Evolutionary conservation across 2,888 invertebrate genomes (phyloP).

Genomic region (Unio pictorum): DNA sequence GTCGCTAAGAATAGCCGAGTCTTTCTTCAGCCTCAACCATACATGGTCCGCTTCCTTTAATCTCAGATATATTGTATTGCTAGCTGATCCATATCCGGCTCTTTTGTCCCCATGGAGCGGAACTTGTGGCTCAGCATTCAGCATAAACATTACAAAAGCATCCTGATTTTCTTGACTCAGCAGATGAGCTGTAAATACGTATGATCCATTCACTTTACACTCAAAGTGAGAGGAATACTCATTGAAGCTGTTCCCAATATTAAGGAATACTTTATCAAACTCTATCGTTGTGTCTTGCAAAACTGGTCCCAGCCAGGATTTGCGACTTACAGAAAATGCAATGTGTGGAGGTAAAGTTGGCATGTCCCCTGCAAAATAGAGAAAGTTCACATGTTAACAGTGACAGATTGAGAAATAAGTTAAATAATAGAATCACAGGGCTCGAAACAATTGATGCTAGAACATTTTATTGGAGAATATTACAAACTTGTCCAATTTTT

Average conservation of each 20-base stretch:
- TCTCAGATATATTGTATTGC: constrained; percentile 65
- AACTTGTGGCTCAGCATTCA: constrained; percentile 65
- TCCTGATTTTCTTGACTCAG: constrained; percentile 64
- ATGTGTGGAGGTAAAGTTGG: constrained; percentile 49
- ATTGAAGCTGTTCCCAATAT: constrained; percentile 65
- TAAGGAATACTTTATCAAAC: constrained; percentile 65
- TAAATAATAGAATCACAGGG: too few species aligned
- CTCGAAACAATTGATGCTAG: too few species aligned
- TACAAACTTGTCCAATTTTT: too few species aligned
- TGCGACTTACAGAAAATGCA: constrained; percentile 67
- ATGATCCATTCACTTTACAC: constrained; percentile 66
- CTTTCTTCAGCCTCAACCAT: constrained; percentile 67
- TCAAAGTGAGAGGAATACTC: constrained; percentile 66
- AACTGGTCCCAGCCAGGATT: constrained; percentile 66
- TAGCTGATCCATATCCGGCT: constrained; percentile 67
- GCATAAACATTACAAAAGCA: constrained; percentile 69
- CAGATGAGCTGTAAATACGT: constrained; percentile 66
- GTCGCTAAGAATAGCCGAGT: constrained; percentile 67
- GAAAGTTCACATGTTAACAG: too few species aligned
- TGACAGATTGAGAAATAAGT: too few species aligned
- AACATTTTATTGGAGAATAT: too few species aligned
- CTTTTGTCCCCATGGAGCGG: constrained; percentile 68
- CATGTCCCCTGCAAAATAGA: constrained; percentile 42
- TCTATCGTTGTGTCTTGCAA: constrained; percentile 64
- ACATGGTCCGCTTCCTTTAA: constrained; percentile 64